Evolutionary conservation across 2,113 vertebrate genomes (phyloP).

Genomic region (Pagrus major): DNA sequence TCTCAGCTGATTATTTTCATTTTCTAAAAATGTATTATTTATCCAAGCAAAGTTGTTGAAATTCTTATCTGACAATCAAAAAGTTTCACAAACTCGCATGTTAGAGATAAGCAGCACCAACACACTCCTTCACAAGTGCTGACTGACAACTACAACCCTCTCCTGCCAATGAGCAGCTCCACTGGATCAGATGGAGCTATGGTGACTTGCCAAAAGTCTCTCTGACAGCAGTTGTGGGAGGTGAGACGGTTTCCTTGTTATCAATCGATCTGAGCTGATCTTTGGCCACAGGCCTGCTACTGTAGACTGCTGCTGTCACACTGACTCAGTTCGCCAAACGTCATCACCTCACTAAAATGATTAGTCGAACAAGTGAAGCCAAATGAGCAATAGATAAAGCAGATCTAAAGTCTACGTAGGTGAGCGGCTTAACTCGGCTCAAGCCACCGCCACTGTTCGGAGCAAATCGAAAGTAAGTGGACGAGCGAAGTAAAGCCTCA

Average conservation of each 20-base stretch:
- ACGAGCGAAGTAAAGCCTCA: conserved; percentile 62
- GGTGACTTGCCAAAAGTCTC: neutral
- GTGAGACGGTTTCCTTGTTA: neutral
- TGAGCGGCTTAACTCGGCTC: conserved; percentile 63
- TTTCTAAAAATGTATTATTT: no score
- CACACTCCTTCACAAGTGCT: neutral
- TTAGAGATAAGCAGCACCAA: neutral
- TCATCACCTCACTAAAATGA: neutral
- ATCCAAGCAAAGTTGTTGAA: neutral
- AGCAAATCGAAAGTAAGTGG: conserved; percentile 66
- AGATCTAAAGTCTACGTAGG: conserved; percentile 29
- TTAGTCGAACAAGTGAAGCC: conserved; percentile 4
- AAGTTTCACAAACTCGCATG: neutral
- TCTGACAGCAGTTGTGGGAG: neutral
- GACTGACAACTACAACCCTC: neutral
- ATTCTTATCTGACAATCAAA: neutral
- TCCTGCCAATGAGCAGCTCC: neutral
- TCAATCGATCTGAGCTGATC: neutral
- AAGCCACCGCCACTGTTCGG: conserved; percentile 24
- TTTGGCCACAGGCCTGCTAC: neutral
- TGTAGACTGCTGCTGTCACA: neutral
- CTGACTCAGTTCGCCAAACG: conserved; percentile 13
- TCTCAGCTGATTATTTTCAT: neutral
- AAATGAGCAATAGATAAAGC: conserved; percentile 2
- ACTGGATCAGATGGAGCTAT: neutral